Evolutionary conservation across 2,113 vertebrate species (phyloP).

Genomic region (Ailuropoda melanoleuca): DNA sequence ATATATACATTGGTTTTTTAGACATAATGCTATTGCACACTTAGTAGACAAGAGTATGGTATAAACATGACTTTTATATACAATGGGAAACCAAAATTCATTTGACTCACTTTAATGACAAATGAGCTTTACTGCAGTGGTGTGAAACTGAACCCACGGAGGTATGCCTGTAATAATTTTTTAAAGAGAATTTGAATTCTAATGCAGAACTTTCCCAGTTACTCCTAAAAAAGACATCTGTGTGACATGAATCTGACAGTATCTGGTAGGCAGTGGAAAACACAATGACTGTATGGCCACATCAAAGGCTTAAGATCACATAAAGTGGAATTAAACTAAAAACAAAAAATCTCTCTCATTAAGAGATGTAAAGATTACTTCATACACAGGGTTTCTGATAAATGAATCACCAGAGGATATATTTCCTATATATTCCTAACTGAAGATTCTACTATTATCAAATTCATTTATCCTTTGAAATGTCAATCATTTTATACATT

Average conservation of each 20-base stretch:
- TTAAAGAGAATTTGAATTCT: constrained; percentile 40
- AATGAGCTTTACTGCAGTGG: not conserved
- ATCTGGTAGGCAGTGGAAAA: constrained; percentile 19
- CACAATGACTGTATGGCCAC: not conserved
- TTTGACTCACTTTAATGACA: not conserved
- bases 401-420: not conserved
- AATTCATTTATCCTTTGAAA: constrained; percentile 8
- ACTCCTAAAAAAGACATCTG: not conserved
- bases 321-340: constrained; percentile 25
- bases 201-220: constrained; percentile 24
- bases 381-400: not conserved
- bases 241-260: constrained; percentile 1
- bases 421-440: not conserved
- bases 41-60: not conserved
- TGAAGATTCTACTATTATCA: not conserved
- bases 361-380: not conserved
- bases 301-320: constrained; percentile 12
- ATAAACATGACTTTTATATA: not conserved
- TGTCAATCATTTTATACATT: not conserved
- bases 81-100: not conserved
- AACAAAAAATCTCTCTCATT: not conserved
- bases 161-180: not conserved
- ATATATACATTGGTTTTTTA: not conserved
- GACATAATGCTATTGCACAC: not conserved
- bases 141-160: not conserved